Conservation (phyloP, 2,888 invertebrate genomes). For the Nudaria mundana region DNA sequence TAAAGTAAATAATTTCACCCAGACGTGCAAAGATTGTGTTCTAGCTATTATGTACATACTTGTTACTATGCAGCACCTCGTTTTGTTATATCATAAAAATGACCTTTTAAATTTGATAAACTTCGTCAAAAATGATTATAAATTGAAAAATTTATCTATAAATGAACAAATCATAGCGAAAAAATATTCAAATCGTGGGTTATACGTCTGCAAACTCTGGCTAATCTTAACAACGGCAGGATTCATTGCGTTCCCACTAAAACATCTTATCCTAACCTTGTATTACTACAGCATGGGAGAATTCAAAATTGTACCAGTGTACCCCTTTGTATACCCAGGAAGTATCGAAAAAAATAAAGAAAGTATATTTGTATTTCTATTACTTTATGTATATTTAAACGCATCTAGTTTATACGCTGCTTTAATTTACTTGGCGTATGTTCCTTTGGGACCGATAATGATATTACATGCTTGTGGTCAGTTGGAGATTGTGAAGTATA, state of each 20-base stretch:
- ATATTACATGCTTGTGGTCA: slow-evolving; percentile 53
- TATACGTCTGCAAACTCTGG: slow-evolving; percentile 40
- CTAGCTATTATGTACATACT: slow-evolving; percentile 14
- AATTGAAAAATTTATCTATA: slow-evolving; percentile 13
- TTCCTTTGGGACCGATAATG: slow-evolving; percentile 49
- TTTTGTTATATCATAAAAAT: slow-evolving; percentile 32
- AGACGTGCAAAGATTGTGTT: slow-evolving; percentile 24
- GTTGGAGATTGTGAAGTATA: slow-evolving; percentile 38
- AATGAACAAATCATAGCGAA: slow-evolving; percentile 32
- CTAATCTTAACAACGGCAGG: slow-evolving; percentile 2
- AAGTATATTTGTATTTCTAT: slow-evolving; percentile 20
- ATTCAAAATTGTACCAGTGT: slow-evolving; percentile 29
- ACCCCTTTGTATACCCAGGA: slow-evolving; percentile 36
- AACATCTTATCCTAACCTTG: slow-evolving; percentile 21
- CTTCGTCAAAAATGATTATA: slow-evolving; percentile 40
- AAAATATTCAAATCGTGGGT: slow-evolving; percentile 31
- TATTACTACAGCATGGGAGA: slow-evolving; percentile 30
- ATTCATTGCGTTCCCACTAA: slow-evolving; percentile 18
- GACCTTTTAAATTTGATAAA: slow-evolving; percentile 30
- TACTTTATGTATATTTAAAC: slow-evolving; percentile 11
- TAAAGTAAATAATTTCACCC: slow-evolving; percentile 17
- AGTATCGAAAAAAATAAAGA: slow-evolving; percentile 35
- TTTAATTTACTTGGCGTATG: slow-evolving; percentile 38
- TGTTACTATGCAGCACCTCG: slow-evolving; percentile 11
- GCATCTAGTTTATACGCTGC: slow-evolving; percentile 23